phyloP scores from a whole-genome alignment of 1,140 invertebrate genomes.

The Medauroidea extradentata region DNA sequence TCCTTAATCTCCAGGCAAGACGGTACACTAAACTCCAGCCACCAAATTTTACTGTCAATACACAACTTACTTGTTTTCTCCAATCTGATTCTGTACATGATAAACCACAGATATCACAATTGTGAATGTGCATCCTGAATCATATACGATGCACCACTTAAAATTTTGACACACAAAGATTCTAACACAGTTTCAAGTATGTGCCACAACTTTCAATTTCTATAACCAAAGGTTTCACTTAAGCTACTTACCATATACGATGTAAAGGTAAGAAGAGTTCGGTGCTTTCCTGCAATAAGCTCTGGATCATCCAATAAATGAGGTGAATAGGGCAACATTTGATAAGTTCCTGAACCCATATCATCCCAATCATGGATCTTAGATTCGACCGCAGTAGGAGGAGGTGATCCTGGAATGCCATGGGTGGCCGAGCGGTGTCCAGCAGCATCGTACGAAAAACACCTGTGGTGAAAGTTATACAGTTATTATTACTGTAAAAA shows the following conservation, averaged over 20 bases:
- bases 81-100: too few species aligned
- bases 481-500: too few species aligned
- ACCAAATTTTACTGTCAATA: too few species aligned
- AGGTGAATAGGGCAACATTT: constrained; percentile 66
- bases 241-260: constrained; percentile 73
- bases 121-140: too few species aligned
- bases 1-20: too few species aligned
- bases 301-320: constrained; percentile 93
- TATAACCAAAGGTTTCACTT: neutral
- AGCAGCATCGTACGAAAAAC: constrained; percentile 68
- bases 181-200: neutral
- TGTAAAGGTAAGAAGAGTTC: constrained; percentile 89
- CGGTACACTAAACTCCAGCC: too few species aligned
- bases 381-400: constrained; percentile 46
- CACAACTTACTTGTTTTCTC: too few species aligned
- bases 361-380: constrained; percentile 45
- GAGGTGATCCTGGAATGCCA: constrained; percentile 54
- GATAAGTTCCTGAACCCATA: constrained; percentile 35
- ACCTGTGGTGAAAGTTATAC: constrained; percentile 50
- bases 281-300: constrained; percentile 89
- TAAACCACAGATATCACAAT: too few species aligned
- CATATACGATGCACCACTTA: too few species aligned
- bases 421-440: constrained; percentile 52
- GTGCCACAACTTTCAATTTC: neutral
- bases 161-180: neutral